A percentile compares a stretch with the other conserved stretches of the same genome.
These are phyloP conservation scores for Agelas oroides DNA, from an alignment of 37 sponge, comb jelly and placozoan species.

Conservation along the genomic window DNA sequence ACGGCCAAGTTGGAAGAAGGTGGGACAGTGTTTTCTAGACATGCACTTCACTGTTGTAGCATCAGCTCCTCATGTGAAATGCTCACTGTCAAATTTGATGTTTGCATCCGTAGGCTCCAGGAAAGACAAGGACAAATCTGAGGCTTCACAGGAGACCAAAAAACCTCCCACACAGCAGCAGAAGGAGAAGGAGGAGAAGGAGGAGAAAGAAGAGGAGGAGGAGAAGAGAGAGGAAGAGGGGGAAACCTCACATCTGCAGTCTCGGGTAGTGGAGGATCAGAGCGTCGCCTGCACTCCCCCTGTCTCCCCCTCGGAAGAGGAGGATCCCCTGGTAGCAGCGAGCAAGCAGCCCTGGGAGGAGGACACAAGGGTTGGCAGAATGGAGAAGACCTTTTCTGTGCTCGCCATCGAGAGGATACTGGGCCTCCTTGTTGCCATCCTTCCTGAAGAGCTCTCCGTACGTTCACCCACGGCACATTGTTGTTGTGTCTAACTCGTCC, in stretches of 20 bases:
- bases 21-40: not conserved
- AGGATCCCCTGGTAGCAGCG: slow-evolving; percentile 29
- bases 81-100: too few species aligned
- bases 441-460: slow-evolving; percentile 56
- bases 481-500: too few species aligned
- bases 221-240: not conserved
- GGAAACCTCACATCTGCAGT: not conserved
- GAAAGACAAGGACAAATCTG: not conserved
- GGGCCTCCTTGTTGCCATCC: slow-evolving; percentile 56
- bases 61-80: too few species aligned
- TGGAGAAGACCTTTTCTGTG: slow-evolving; percentile 52
- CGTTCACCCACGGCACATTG: slow-evolving; percentile 5
- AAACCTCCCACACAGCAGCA: not conserved
- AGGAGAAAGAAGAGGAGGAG: not conserved
- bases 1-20: slow-evolving; percentile 36
- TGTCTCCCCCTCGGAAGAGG: not conserved
- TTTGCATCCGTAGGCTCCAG: too few species aligned
- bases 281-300: too few species aligned
- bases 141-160: not conserved
- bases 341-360: slow-evolving; percentile 13
- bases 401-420: slow-evolving; percentile 32
- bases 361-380: slow-evolving; percentile 25
- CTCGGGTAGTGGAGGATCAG: too few species aligned
- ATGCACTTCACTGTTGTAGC: too few species aligned
- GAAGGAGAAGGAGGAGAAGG: slow-evolving; percentile 9